A percentile compares a stretch with the other conserved stretches of the same genome.
Evolutionary conservation across 2,888 invertebrate species (phyloP).

Genomic region (Poecilobothrus nobilitatus): DNA sequence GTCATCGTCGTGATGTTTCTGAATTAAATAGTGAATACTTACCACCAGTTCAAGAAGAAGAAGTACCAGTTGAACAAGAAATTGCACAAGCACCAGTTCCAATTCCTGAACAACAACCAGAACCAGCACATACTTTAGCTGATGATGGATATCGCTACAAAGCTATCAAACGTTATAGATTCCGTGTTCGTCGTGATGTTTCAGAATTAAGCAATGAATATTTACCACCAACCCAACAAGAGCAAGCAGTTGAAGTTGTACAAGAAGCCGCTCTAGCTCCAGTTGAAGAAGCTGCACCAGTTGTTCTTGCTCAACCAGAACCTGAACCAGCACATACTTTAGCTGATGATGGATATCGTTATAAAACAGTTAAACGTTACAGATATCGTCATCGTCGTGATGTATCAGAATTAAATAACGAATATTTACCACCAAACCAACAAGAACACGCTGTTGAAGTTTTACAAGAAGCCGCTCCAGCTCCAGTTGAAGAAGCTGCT

Average conservation of each 20-base stretch:
- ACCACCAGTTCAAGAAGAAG: conserved; percentile 29
- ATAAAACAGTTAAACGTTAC: conserved; percentile 28
- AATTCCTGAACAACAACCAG: neutral
- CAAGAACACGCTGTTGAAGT: neutral
- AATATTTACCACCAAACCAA: conserved; percentile 10
- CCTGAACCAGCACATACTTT: conserved; percentile 22
- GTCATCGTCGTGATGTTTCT: conserved; percentile 30
- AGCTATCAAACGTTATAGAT: neutral
- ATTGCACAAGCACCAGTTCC: conserved; percentile 16
- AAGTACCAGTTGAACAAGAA: conserved; percentile 14
- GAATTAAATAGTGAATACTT: conserved; percentile 31
- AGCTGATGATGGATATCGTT: conserved; percentile 29
- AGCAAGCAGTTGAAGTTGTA: conserved; percentile 14
- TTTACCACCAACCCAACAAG: conserved; percentile 29
- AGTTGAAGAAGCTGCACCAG: conserved; percentile 21
- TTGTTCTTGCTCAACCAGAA: conserved; percentile 5
- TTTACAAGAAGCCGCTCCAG: conserved; percentile 2
- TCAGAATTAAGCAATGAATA: conserved; percentile 28
- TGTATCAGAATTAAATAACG: conserved; percentile 26
- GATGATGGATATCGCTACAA: conserved; percentile 18
- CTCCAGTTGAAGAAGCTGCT: neutral
- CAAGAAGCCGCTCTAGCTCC: neutral
- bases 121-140: conserved; percentile 13
- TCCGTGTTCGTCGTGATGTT: conserved; percentile 20
- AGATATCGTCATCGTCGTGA: conserved; percentile 32